phyloP scores from a whole-genome alignment of 1,140 invertebrate species.

The Apis laboriosa region DNA sequence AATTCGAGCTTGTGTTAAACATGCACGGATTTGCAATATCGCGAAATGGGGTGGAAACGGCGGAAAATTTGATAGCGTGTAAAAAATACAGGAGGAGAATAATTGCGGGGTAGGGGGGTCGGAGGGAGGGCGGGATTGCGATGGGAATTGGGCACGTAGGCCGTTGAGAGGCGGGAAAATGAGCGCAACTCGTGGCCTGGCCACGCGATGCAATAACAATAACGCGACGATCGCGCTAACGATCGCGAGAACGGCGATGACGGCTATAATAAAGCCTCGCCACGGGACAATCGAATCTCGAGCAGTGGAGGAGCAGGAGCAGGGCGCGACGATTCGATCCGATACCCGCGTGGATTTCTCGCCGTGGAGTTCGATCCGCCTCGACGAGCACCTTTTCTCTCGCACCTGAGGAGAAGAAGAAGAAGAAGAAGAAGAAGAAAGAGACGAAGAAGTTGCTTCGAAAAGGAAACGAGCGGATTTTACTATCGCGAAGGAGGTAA shows the following conservation, averaged over 20 bases:
- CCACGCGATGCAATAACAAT: constrained; percentile 41
- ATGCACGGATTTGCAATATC: too few relatives aligned
- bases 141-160: constrained; percentile 49
- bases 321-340: not conserved
- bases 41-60: too few relatives aligned
- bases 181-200: not conserved
- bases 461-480: too few relatives aligned
- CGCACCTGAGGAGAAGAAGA: too few relatives aligned
- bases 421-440: too few relatives aligned
- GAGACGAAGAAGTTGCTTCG: too few relatives aligned
- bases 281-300: constrained; percentile 36
- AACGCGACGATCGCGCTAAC: constrained; percentile 41
- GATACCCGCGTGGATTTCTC: not conserved
- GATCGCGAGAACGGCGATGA: constrained; percentile 39
- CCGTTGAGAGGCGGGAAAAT: constrained; percentile 26
- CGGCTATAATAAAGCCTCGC: constrained; percentile 37
- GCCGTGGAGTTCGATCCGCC: not conserved
- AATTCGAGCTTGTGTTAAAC: too few relatives aligned
- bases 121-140: constrained; percentile 16
- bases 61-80: too few relatives aligned
- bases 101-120: not conserved
- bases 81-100: constrained; percentile 20
- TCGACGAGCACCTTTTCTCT: not conserved
- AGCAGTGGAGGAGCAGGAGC: not conserved
- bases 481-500: too few relatives aligned